Evolutionary conservation across 2,113 vertebrate species (phyloP).

Genomic region (Pristiophorus japonicus): DNA sequence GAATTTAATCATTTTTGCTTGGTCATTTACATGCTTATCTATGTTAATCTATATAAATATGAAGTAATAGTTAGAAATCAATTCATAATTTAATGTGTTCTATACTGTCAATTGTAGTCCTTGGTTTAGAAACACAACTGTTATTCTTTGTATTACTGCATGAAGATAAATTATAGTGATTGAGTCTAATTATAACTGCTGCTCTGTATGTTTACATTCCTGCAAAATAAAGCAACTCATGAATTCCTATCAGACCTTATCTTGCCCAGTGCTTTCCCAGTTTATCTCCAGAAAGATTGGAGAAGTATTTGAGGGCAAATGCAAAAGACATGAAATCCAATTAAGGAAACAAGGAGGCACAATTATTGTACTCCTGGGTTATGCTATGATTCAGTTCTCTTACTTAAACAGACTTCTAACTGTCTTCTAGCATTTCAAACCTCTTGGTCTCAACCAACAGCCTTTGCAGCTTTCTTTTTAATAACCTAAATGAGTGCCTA

Average conservation of each 20-base stretch:
- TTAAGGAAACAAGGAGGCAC: neutral
- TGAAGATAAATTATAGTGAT: neutral
- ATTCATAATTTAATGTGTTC: neutral
- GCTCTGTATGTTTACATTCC: neutral
- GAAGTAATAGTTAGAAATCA: neutral
- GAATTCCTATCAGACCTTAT: neutral
- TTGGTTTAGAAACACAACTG: neutral
- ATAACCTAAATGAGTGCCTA: neutral
- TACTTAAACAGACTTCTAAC: neutral
- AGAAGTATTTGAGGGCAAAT: neutral
- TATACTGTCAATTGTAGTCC: neutral
- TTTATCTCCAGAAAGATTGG: neutral
- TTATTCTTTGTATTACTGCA: neutral
- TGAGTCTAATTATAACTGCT: neutral
- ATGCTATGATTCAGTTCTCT: neutral
- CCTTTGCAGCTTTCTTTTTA: neutral
- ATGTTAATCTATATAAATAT: neutral
- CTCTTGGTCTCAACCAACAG: neutral
- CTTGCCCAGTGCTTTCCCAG: neutral
- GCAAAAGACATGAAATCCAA: neutral
- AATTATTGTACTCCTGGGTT: neutral
- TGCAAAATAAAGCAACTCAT: neutral
- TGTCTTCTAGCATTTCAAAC: neutral
- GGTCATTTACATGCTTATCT: neutral
- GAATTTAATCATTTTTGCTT: neutral